phyloP scores from a whole-genome alignment of 2,888 invertebrate genomes.

The Xanthia icteritia region DNA sequence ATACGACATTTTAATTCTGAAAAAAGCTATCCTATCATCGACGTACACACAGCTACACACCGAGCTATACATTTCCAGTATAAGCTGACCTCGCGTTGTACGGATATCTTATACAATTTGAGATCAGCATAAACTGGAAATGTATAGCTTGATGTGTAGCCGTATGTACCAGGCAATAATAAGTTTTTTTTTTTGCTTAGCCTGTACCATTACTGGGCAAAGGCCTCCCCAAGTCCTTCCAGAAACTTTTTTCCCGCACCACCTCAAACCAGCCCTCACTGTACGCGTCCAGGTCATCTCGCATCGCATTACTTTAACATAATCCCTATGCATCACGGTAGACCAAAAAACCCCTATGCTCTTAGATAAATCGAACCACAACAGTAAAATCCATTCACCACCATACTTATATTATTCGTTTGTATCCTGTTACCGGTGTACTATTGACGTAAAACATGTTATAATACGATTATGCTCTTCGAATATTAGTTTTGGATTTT shows the following conservation, averaged over 20 bases:
- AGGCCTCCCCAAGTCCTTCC: no score
- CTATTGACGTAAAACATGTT: conserved; percentile 47
- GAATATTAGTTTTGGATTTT: conserved; percentile 61
- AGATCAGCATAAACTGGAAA: no score
- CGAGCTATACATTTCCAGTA: no score
- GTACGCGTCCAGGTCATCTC: not conserved
- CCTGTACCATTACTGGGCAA: no score
- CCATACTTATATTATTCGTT: conserved; percentile 6
- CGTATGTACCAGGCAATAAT: no score
- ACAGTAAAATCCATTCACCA: not conserved
- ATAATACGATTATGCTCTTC: conserved; percentile 63
- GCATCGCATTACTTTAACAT: not conserved
- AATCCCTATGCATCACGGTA: no score
- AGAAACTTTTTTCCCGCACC: no score
- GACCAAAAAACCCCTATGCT: not conserved
- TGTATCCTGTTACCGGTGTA: conserved; percentile 32
- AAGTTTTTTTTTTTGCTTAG: not conserved
- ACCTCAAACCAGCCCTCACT: no score
- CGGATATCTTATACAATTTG: no score
- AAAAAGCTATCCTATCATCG: not conserved
- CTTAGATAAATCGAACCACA: not conserved
- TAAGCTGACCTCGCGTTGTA: no score
- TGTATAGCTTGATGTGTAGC: no score
- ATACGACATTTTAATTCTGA: not conserved
- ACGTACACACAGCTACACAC: no score